A percentile compares a stretch with the other conserved stretches of the same genome.
phyloP scores from a whole-genome alignment of 2,113 vertebrate species.

The Tenebrosternarchus preto region DNA sequence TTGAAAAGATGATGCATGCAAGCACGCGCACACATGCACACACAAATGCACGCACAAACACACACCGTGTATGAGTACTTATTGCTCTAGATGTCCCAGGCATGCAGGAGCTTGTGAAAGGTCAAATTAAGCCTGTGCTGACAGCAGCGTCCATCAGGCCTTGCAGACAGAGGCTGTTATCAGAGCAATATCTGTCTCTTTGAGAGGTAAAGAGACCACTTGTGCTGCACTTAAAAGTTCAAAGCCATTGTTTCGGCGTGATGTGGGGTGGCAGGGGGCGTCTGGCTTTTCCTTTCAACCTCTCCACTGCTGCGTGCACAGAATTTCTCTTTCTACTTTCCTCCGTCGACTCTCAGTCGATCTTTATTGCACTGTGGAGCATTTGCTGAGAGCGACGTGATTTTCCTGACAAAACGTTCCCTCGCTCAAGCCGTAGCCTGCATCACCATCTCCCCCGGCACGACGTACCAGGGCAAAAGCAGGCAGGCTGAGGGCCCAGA shows the following conservation, averaged over 20 bases:
- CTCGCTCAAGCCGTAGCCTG: background rate
- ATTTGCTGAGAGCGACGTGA: constrained; percentile 28
- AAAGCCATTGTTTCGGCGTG: constrained; percentile 57
- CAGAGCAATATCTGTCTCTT: constrained; percentile 58
- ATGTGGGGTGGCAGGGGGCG: constrained; percentile 52
- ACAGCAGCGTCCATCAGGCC: constrained; percentile 53
- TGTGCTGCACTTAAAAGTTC: constrained; percentile 60
- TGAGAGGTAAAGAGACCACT: constrained; percentile 56
- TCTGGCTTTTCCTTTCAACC: constrained; percentile 47
- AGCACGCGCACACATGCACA: background rate
- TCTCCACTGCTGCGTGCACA: constrained; percentile 38
- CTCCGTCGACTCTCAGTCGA: constrained; percentile 52
- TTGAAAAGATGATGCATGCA: background rate
- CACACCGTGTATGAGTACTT: constrained; percentile 29
- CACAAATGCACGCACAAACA: constrained; percentile 1
- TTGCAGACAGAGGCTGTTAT: constrained; percentile 57
- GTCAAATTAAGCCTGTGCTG: constrained; percentile 56
- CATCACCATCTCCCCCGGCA: constrained; percentile 8
- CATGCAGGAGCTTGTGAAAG: constrained; percentile 53
- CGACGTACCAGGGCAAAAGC: background rate
- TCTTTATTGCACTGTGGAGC: constrained; percentile 34
- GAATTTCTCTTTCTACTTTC: constrained; percentile 47
- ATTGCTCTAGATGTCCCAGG: constrained; percentile 39
- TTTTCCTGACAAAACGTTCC: constrained; percentile 35
- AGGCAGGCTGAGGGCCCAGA: background rate